These are phyloP conservation scores for Drosophila pseudotalamancana DNA, from an alignment of 2,888 invertebrate species.

Conservation along the genomic window DNA sequence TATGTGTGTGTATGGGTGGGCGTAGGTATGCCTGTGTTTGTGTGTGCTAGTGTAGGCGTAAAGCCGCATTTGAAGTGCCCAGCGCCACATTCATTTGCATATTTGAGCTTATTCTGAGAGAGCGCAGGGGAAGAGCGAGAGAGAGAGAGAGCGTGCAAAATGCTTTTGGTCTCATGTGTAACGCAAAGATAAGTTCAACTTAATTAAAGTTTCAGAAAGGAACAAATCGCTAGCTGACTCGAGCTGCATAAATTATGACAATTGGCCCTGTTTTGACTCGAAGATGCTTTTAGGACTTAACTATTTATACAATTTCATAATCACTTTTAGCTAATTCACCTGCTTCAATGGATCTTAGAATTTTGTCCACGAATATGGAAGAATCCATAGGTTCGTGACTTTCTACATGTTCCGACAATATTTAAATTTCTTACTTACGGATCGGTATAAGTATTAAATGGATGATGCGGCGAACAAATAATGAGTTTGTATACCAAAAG, in stretches of 20 bases:
- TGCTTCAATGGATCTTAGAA: too few relatives aligned
- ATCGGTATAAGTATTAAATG: background rate
- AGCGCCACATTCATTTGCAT: constrained; percentile 73
- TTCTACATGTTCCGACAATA: too few relatives aligned
- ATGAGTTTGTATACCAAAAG: background rate
- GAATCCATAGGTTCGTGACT: too few relatives aligned
- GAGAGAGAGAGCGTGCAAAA: constrained; percentile 2
- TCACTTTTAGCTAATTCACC: constrained; percentile 13
- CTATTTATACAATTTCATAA: constrained; percentile 21
- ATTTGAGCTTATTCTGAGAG: constrained; percentile 56
- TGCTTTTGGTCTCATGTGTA: constrained; percentile 62
- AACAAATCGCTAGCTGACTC: constrained; percentile 58
- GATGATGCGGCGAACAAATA: background rate
- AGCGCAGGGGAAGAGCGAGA: constrained; percentile 1
- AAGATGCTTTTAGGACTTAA: constrained; percentile 15
- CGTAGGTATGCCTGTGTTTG: constrained; percentile 7
- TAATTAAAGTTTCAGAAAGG: constrained; percentile 70
- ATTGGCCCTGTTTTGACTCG: constrained; percentile 18
- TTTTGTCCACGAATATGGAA: too few relatives aligned
- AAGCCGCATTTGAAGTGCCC: constrained; percentile 71
- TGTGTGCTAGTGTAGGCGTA: constrained; percentile 43
- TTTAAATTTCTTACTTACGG: too few relatives aligned
- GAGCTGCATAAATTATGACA: constrained; percentile 63
- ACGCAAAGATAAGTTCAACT: constrained; percentile 74
- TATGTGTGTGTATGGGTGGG: constrained; percentile 37